Evolutionary conservation across 2,888 invertebrate species (phyloP).

Genomic region (Calliphora vomitoria): DNA sequence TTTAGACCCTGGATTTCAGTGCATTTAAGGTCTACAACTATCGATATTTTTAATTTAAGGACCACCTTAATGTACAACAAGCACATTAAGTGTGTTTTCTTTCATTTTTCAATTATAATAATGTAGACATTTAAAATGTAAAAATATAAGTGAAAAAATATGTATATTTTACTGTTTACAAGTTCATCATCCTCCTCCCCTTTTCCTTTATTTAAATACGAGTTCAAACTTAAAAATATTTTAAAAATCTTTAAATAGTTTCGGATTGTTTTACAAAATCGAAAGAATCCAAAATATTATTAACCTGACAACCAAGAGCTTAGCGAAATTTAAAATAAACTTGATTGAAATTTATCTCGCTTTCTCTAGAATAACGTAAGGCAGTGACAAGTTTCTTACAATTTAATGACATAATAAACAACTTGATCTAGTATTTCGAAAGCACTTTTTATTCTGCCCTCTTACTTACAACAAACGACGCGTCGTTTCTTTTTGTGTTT

Average conservation of each 20-base stretch:
- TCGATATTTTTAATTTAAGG: too few species aligned
- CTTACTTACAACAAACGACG: neutral
- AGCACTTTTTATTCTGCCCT: neutral
- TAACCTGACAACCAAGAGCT: too few species aligned
- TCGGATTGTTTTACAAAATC: neutral
- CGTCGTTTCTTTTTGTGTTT: neutral
- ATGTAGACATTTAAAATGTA: conserved; percentile 22
- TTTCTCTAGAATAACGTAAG: too few species aligned
- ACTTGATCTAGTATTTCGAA: neutral
- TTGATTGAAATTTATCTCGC: too few species aligned
- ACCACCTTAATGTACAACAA: too few species aligned
- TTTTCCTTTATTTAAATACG: neutral
- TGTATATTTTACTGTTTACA: conserved; percentile 15
- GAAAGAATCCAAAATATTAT: too few species aligned
- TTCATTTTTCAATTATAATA: conserved; percentile 56
- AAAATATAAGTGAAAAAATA: conserved; percentile 3
- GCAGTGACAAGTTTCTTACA: too few species aligned
- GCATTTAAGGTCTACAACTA: too few species aligned
- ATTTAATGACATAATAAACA: too few species aligned
- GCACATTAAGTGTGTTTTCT: neutral
- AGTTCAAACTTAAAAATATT: neutral
- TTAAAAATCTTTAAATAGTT: neutral
- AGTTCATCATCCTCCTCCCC: conserved; percentile 27
- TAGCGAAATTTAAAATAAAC: too few species aligned
- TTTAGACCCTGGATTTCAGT: too few species aligned